Base-by-base conservation (phyloP, 2,797 vertebrate genomes). In the Lindbergichthys nudifrons region DNA sequence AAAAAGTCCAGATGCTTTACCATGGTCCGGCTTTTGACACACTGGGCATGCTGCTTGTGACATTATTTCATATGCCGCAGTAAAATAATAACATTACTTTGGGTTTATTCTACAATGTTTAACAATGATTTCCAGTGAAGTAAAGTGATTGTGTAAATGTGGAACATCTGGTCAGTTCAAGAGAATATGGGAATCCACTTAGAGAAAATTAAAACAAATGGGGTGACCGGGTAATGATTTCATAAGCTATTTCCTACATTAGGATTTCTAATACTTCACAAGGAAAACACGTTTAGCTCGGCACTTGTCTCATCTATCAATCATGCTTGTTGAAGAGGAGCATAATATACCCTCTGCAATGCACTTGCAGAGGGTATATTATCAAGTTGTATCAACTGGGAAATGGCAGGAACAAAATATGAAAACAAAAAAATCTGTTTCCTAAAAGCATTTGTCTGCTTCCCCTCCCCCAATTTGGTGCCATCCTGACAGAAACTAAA, bases 121-220 rank as follows among this genome's bases (percentile, higher is more conserved):
- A 82, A 77, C 87, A 80, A 87, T 86, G 86, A 88, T 86, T 92
- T 86, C 75, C 69, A 85, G 46, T 53, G 51, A 88, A 91, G 81
- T 85, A 81, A 92, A 92, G 82, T 67, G 71, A 90, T 93, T 93
- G 89, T 73, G 82, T 72, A 83, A 91, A 93, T 92, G 86, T 64
- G 84, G 90, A 95, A 95, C 95, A 95, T 94, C 94, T 95, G 94
- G 93, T 92, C 93, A 94, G 88, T 93, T 89, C 70, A 81, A 87
- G 78, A 89, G 91, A 93, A 93, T 88, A 88, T 89, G 87, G 82
- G 91, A 93, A 94, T 92, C 92, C 92, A 95, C 93, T 95, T 94
- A 93, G 89, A 91, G 90, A 61, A 93, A 94, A 95, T 95, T 92
- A 93, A 94, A 94, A 95, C 89, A 92, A 95, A 95, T 94, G 90